Percentiles rank a stretch among this genome's conserved stretches.
Evolutionary conservation across 2,113 vertebrate genomes (phyloP).

Genomic region (Axis porcinus): DNA sequence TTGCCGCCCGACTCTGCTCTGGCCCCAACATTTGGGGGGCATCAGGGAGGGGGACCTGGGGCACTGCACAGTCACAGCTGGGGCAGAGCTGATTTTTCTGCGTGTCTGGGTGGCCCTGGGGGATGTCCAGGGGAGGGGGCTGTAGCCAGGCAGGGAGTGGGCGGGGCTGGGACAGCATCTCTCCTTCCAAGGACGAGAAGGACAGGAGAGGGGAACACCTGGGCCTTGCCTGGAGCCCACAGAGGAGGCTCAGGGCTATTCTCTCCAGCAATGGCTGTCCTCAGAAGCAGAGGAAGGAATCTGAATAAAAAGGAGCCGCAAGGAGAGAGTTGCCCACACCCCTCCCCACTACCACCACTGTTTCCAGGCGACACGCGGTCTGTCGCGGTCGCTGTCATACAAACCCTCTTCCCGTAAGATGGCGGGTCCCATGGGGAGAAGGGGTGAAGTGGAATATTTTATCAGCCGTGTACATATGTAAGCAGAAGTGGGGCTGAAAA

Average conservation of each 20-base stretch:
- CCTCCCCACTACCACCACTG: background rate
- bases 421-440: conserved; percentile 77
- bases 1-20: background rate
- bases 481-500: conserved; percentile 72
- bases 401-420: conserved; percentile 74
- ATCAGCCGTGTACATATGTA: conserved; percentile 83
- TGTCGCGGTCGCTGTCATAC: conserved; percentile 77
- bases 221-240: fast-evolving
- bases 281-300: background rate
- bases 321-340: background rate
- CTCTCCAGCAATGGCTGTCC: background rate
- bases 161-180: fast-evolving
- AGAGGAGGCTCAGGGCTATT: background rate
- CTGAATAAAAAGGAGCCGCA: background rate
- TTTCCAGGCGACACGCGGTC: conserved; percentile 79
- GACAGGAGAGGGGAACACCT: background rate
- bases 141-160: background rate
- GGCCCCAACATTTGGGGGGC: fast-evolving
- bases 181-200: background rate
- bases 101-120: background rate
- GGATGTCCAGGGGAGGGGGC: background rate
- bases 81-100: background rate
- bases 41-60: background rate
- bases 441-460: conserved; percentile 80
- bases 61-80: fast-evolving